Evolutionary conservation across 2,113 vertebrate species (phyloP).

Genomic region (Fregata magnificens): DNA sequence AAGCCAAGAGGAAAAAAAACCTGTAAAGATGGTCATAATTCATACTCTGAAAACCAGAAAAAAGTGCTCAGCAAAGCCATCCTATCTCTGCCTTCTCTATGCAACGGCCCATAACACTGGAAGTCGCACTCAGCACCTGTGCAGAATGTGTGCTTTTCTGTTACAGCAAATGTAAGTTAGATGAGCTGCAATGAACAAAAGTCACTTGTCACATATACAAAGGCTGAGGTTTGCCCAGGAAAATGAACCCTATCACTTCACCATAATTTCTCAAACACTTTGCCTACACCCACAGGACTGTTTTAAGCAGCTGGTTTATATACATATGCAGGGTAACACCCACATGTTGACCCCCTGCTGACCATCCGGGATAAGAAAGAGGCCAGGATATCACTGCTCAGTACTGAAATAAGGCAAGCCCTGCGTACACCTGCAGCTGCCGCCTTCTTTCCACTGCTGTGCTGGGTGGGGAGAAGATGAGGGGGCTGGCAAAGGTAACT

Average conservation of each 20-base stretch:
- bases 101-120: background rate
- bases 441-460: rapidly evolving
- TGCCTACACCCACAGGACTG: background rate
- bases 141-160: background rate
- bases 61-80: background rate
- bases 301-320: background rate
- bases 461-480: background rate
- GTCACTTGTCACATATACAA: background rate
- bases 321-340: background rate
- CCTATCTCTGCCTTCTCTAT: background rate
- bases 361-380: background rate
- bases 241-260: background rate
- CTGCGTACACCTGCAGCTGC: background rate
- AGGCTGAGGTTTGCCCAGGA: background rate
- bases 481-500: background rate
- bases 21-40: background rate
- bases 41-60: background rate
- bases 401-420: background rate
- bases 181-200: background rate
- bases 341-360: background rate
- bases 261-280: background rate
- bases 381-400: background rate
- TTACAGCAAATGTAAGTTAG: background rate
- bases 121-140: background rate
- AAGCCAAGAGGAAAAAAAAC: background rate